These are phyloP conservation scores for Hemistola chrysoprasaria DNA, from an alignment of 2,888 invertebrate genomes.

Conservation along the genomic window DNA sequence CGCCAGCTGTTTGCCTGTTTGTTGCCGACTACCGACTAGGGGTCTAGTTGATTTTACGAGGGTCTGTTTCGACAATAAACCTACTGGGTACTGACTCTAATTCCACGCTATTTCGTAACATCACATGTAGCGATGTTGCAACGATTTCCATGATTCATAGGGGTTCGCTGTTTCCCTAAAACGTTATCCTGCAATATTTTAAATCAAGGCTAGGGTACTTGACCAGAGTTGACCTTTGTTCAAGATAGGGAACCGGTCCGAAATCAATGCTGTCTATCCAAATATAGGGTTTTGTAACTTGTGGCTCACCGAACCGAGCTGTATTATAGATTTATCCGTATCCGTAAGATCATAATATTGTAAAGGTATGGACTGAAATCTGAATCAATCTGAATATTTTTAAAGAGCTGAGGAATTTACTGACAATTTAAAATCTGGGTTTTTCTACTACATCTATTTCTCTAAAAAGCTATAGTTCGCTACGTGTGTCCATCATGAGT, in stretches of 20 bases:
- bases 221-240: slow-evolving; percentile 8
- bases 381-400: slow-evolving; percentile 2
- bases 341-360: slow-evolving; percentile 1
- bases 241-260: slow-evolving; percentile 1
- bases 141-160: slow-evolving; percentile 2
- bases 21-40: slow-evolving; percentile 9
- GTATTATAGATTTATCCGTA: background rate
- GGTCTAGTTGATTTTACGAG: slow-evolving; percentile 18
- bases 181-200: background rate
- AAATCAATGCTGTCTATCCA: slow-evolving; percentile 16
- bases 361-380: slow-evolving; percentile 6
- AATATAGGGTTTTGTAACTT: slow-evolving; percentile 1
- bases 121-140: slow-evolving; percentile 9
- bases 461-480: too few species aligned
- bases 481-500: too few species aligned
- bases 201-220: slow-evolving; percentile 1
- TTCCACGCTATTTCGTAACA: slow-evolving; percentile 11
- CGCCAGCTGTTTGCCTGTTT: slow-evolving; percentile 32
- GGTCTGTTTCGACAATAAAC: slow-evolving; percentile 26
- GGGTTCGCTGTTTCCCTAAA: too few species aligned
- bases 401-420: too few species aligned
- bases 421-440: too few species aligned
- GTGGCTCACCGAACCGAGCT: background rate
- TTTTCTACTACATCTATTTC: too few species aligned
- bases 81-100: slow-evolving; percentile 9